Evolutionary conservation across 1,140 invertebrate genomes (phyloP).

Genomic region (Drosophila sechellia): DNA sequence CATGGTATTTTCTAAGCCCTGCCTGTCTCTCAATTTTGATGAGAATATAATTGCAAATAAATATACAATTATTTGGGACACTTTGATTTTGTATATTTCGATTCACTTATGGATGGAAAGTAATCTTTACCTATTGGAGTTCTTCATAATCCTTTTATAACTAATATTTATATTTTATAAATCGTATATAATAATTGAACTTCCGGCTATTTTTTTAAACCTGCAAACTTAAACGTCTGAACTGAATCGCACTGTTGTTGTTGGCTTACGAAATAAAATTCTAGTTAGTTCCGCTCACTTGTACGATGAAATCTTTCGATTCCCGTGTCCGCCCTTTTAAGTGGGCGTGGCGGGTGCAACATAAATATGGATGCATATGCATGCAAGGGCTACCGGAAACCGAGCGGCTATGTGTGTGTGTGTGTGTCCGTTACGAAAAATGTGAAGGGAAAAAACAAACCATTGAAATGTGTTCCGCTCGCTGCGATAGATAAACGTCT

Average conservation of each 20-base stretch:
- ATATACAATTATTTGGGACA: not conserved
- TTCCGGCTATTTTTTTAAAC: too few species aligned
- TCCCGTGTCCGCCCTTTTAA: not conserved
- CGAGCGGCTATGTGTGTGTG: slow-evolving; percentile 4
- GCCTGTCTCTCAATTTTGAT: slow-evolving; percentile 3
- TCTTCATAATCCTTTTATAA: too few species aligned
- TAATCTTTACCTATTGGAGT: too few species aligned
- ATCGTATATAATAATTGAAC: too few species aligned
- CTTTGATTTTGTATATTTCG: not conserved
- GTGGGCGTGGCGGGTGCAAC: slow-evolving; percentile 46
- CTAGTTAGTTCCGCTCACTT: slow-evolving; percentile 6
- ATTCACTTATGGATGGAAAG: not conserved
- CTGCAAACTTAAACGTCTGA: not conserved
- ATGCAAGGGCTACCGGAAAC: slow-evolving; percentile 38
- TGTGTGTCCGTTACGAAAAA: slow-evolving; percentile 24
- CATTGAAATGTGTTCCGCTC: slow-evolving; percentile 35
- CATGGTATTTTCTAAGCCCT: not conserved
- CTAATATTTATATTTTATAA: too few species aligned
- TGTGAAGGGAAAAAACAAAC: not conserved
- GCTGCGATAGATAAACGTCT: slow-evolving; percentile 59
- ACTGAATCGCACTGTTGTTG: not conserved
- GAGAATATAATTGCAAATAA: not conserved
- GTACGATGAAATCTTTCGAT: slow-evolving; percentile 10
- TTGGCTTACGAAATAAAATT: not conserved
- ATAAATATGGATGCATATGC: slow-evolving; percentile 73